phyloP scores from a whole-genome alignment of 2,797 vertebrate genomes.

The Mus minutoides region DNA sequence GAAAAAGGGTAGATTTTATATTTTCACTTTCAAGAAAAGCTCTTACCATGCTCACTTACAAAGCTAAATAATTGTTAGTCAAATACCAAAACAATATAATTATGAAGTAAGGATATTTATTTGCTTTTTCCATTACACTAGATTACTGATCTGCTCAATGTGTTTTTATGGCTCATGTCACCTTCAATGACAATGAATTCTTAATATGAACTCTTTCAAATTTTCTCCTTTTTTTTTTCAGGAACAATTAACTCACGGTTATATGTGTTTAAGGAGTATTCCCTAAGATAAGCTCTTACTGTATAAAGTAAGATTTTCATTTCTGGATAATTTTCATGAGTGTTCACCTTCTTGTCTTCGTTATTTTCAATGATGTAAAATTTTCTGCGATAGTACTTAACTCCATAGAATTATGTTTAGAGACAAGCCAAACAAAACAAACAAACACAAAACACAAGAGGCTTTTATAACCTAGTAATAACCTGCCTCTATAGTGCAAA shows the following conservation, averaged over 20 bases:
- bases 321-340: neutral
- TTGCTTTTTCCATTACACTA: neutral
- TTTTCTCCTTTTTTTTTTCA: neutral
- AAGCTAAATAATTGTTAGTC: neutral
- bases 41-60: neutral
- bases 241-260: neutral
- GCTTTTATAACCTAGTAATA: constrained; percentile 32
- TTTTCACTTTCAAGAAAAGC: neutral
- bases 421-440: constrained; percentile 41
- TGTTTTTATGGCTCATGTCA: neutral
- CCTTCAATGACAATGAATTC: neutral
- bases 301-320: neutral
- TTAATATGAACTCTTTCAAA: neutral
- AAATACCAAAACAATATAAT: neutral
- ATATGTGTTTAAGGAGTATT: neutral
- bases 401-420: constrained; percentile 32
- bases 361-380: neutral
- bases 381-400: constrained; percentile 46
- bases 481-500: neutral
- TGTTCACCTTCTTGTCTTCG: neutral
- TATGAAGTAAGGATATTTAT: neutral
- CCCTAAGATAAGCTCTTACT: neutral
- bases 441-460: constrained; percentile 32
- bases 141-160: neutral
- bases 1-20: neutral